Evolutionary conservation across 2,797 vertebrate genomes (phyloP).

Genomic region (Lagorchestes hirsutus): DNA sequence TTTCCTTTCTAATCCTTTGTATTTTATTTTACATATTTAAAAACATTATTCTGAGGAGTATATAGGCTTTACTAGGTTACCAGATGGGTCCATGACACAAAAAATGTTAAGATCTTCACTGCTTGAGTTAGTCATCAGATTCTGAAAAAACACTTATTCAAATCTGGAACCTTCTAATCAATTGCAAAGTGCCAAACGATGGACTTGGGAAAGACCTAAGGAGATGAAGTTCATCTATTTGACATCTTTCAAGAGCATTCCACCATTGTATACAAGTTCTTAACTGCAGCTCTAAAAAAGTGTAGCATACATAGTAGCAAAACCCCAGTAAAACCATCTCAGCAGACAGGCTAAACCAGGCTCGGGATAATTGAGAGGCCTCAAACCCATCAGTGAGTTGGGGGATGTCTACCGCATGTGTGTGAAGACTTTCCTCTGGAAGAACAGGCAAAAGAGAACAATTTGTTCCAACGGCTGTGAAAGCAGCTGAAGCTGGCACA

Average conservation of each 20-base stretch:
- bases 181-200: neutral
- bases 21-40: neutral
- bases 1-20: neutral
- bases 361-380: neutral
- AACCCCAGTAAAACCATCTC: neutral
- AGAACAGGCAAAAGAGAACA: neutral
- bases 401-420: neutral
- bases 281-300: neutral
- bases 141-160: neutral
- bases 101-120: neutral
- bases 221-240: neutral
- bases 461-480: neutral
- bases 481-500: neutral
- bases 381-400: neutral
- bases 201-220: slow-evolving; percentile 17
- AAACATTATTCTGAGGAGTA: neutral
- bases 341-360: neutral
- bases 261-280: neutral
- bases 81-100: neutral
- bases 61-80: neutral
- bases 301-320: neutral
- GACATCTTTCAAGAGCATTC: slow-evolving; percentile 45
- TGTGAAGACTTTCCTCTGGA: neutral
- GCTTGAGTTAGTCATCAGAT: neutral
- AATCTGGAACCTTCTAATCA: slow-evolving; percentile 7